Evolutionary conservation across 2,797 vertebrate species (phyloP).

Genomic region (Ficedula albicollis): DNA sequence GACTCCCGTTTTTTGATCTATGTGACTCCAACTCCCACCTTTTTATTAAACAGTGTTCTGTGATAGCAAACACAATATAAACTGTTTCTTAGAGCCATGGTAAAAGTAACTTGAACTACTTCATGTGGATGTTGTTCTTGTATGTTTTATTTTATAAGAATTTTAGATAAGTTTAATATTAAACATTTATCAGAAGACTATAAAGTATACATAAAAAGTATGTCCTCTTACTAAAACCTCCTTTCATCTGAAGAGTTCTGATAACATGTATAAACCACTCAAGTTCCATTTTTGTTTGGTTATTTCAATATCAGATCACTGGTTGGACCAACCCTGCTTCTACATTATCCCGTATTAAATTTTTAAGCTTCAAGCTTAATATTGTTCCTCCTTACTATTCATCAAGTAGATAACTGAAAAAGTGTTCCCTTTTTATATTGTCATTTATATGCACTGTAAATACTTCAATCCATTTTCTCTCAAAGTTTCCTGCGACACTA

Average conservation of each 20-base stretch:
- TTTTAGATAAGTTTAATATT: constrained; percentile 55
- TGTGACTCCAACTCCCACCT: not conserved
- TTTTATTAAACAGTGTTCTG: not conserved
- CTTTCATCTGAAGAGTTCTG: constrained; percentile 38
- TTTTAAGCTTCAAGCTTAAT: constrained; percentile 37
- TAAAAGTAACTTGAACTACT: constrained; percentile 9
- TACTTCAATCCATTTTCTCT: constrained; percentile 7
- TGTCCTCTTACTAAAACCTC: constrained; percentile 38
- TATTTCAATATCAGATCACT: constrained; percentile 38
- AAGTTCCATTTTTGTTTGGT: constrained; percentile 36
- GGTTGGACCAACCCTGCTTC: not conserved
- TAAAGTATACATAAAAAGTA: constrained; percentile 11
- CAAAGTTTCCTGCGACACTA: not conserved
- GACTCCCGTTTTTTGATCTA: not conserved
- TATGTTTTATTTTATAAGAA: constrained; percentile 29
- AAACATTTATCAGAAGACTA: constrained; percentile 33
- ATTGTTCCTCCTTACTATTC: constrained; percentile 17
- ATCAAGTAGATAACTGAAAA: constrained; percentile 30
- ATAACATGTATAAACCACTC: constrained; percentile 31
- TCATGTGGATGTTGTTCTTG: constrained; percentile 2
- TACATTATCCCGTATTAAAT: constrained; percentile 27
- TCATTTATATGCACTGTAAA: constrained; percentile 25
- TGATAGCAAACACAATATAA: not conserved
- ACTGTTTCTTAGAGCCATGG: not conserved
- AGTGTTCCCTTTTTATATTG: not conserved